These are phyloP conservation scores for Drosophila pachea DNA, from an alignment of 1,140 invertebrate species.

Conservation along the genomic window DNA sequence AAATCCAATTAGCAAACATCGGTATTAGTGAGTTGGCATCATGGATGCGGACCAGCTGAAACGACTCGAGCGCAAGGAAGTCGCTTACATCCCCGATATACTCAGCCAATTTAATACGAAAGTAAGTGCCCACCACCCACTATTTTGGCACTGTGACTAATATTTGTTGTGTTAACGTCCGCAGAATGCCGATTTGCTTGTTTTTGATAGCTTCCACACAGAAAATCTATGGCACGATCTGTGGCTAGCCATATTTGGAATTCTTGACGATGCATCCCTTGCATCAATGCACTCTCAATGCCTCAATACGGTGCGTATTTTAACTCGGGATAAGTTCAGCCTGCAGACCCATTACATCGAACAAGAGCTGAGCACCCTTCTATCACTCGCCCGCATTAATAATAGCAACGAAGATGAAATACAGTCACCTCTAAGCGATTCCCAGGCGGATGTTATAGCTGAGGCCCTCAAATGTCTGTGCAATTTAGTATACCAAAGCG, in stretches of 20 bases:
- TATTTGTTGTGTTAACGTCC: slow-evolving; percentile 4
- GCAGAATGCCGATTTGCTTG: slow-evolving; percentile 80
- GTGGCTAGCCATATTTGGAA: slow-evolving; percentile 81
- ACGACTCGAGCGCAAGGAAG: slow-evolving; percentile 58
- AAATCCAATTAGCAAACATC: slow-evolving; percentile 44
- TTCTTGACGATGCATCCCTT: slow-evolving; percentile 79
- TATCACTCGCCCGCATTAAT: slow-evolving; percentile 81
- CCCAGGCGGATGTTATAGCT: slow-evolving; percentile 76
- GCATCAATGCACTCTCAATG: slow-evolving; percentile 79
- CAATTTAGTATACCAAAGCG: slow-evolving; percentile 92
- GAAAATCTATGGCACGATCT: slow-evolving; percentile 79
- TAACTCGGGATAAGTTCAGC: slow-evolving; percentile 87
- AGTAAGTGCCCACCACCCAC: slow-evolving; percentile 34
- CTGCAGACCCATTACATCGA: slow-evolving; percentile 85
- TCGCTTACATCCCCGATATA: slow-evolving; percentile 52
- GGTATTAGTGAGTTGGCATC: slow-evolving; percentile 24
- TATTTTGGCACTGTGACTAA: slow-evolving; percentile 21
- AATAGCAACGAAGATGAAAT: slow-evolving; percentile 4
- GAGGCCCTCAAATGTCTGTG: slow-evolving; percentile 94
- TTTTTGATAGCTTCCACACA: slow-evolving; percentile 80
- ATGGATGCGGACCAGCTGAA: slow-evolving; percentile 72
- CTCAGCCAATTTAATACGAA: slow-evolving; percentile 69
- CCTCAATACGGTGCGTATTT: slow-evolving; percentile 81
- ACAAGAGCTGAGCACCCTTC: slow-evolving; percentile 83
- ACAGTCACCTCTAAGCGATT: slow-evolving; percentile 27